Conservation (phyloP, 2,888 invertebrate genomes). For the Allolobophora icterica region DNA sequence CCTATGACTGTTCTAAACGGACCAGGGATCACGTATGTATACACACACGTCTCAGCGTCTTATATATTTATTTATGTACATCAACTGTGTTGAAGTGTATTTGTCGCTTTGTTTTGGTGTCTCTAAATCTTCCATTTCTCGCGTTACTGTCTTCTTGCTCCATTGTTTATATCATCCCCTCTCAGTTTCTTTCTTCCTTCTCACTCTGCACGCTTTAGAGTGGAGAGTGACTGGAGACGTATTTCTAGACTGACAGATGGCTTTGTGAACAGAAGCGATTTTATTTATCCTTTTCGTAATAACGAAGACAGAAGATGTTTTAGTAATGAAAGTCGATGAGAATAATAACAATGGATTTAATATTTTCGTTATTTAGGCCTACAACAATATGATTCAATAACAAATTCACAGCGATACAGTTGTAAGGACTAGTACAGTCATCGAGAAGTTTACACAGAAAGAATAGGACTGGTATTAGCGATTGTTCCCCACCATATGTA, state of each 20-base stretch:
- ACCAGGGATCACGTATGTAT: background rate
- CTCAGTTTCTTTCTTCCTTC: background rate
- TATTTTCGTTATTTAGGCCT: background rate
- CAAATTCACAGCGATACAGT: no score
- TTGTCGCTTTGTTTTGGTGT: background rate
- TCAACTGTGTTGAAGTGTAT: background rate
- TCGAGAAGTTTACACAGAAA: background rate
- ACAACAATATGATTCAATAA: no score
- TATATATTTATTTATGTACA: background rate
- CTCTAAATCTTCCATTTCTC: background rate
- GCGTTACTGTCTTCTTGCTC: background rate
- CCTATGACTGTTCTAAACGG: background rate
- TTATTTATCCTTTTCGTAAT: no score
- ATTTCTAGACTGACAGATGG: background rate
- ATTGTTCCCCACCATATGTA: no score
- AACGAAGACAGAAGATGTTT: background rate
- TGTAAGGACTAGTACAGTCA: background rate
- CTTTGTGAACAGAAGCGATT: background rate
- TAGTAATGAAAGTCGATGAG: background rate
- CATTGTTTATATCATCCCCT: no score
- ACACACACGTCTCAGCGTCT: background rate
- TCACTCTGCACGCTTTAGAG: background rate
- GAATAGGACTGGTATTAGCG: background rate
- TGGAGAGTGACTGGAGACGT: no score
- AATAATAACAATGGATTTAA: background rate